Evolutionary conservation across 2,888 invertebrate species (phyloP), one percentile per base, ranked within the genome.

Genomic region (Keiferia lycopersicella): DNA sequence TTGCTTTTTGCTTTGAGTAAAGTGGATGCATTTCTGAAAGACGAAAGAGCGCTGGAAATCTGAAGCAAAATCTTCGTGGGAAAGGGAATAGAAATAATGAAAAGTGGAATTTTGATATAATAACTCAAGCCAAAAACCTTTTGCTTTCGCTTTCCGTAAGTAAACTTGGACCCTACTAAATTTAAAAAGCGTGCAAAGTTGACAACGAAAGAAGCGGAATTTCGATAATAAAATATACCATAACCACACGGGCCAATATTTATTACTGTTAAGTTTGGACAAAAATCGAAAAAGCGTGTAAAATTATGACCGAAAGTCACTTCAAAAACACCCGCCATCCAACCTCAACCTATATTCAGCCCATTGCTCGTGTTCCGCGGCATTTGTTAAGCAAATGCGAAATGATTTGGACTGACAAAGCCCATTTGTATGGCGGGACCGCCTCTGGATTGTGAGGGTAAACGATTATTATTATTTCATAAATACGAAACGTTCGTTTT

Each of bases 371-470:
- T 7, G 41, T 39, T 63, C 65, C 65, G 50, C 39, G n/a, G 39
- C 63, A 67, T 68, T 68, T 68, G 67, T 68, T 67, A 64, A 64
- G 67, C 68, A 67, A 67, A 68, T 68, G 67, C 48, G 20, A 61
- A 63, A 66, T 66, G 64, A 68, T 67, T 67, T 64, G 64, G 59
- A 63, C 62, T 65, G 66, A 68, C 67, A 67, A 59, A 63, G 60
- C 57, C 62, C 65, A 65, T 65, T 64, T 65, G 62, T 65, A 61
- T 51, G 7, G 59, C 4, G 34, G 34, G 34, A 34, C 34, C 8
- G 38, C 56, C 20, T n/a, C 2, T n/a, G 45, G 45, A 45, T 8
- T 45, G 3, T 45, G 45, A 4, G 56, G 26, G 22, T 34, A 57
- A 57, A 57, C 56, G 56, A 57, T 57, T 57, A 57, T 57, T 57